Base-by-base conservation (phyloP, 2,113 vertebrate species). In the Ptyas mucosa region DNA sequence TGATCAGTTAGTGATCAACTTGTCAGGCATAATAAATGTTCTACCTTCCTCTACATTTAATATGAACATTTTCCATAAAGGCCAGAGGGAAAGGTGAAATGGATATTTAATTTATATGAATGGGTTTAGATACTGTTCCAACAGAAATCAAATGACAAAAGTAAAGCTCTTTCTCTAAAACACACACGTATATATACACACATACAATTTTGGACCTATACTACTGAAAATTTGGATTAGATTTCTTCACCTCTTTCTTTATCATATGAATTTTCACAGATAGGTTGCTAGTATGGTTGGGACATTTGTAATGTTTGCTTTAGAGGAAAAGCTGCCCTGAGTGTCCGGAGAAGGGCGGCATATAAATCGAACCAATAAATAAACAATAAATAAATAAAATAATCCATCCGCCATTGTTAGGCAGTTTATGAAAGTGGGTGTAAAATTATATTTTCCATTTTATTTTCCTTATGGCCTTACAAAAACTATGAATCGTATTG, bases 211-310 rank as follows among this genome's bases (percentile, higher is more conserved):
- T 95, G 90, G 12, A n/a, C 91, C 29, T 91, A 64, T 49, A 92
- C 53, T 87, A 55, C 5, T 91, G 85, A 57, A 55, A 52, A 18
- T 91, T 95, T 96, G 91, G 91, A 93, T 86, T 95, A 61, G 20
- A 3, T 90, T 95, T 96, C 94, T 93, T 95, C 95, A 93, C 0
- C 51, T 24, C 23, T 95, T 93, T 88, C n/a, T 89, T 95, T 1
- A 90, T 91, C 94, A 29, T 94, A 89, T 90, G 93, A 91, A 92
- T 94, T 88, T 95, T 94, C 93, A 95, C 92, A 94, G 94, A 95
- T 94, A 39, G 91, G 91, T 86, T 93, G 95, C 58, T 93, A 91
- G 85, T 94, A 3, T 94, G 26, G 87, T 96, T 95, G 91, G 93
- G 92, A 92, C 43, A 34, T 94, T 88, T 91, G 89, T 91, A 88